Conservation (phyloP, 1,140 invertebrate species). For the Stenopsyche tienmushanensis region DNA sequence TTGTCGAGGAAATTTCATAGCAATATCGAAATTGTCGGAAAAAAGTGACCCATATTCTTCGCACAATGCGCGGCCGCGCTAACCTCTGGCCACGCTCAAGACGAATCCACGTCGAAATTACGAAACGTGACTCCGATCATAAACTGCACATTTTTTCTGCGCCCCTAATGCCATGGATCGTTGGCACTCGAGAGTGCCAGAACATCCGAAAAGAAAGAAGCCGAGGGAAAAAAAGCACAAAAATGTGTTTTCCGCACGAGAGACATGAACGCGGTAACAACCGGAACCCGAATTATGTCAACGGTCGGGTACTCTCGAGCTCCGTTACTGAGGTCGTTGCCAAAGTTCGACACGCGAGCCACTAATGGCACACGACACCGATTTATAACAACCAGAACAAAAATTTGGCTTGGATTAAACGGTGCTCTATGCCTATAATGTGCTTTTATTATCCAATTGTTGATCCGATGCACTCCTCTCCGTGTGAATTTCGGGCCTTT, state of each 20-base stretch:
- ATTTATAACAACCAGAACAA: neutral
- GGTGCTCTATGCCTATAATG: neutral
- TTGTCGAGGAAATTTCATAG: no score
- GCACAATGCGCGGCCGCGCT: no score
- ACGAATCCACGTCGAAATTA: no score
- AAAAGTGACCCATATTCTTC: no score
- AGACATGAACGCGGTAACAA: slow-evolving; percentile 21
- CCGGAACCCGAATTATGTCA: slow-evolving; percentile 24
- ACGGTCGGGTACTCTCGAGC: neutral
- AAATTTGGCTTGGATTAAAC: neutral
- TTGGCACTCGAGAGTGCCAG: neutral
- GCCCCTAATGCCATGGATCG: slow-evolving; percentile 12
- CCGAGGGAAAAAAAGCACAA: neutral
- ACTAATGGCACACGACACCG: neutral
- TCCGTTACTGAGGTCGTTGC: neutral
- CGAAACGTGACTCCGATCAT: slow-evolving; percentile 17
- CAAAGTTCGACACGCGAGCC: neutral
- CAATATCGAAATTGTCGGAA: no score
- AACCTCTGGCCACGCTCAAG: no score
- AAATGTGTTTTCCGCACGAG: slow-evolving; percentile 22
- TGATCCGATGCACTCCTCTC: neutral
- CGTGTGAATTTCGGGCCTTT: neutral
- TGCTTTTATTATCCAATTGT: neutral
- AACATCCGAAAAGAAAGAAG: neutral
- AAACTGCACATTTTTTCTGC: neutral